Evolutionary conservation across 2,797 vertebrate species (phyloP).

Genomic region (Eleutherodactylus coqui): DNA sequence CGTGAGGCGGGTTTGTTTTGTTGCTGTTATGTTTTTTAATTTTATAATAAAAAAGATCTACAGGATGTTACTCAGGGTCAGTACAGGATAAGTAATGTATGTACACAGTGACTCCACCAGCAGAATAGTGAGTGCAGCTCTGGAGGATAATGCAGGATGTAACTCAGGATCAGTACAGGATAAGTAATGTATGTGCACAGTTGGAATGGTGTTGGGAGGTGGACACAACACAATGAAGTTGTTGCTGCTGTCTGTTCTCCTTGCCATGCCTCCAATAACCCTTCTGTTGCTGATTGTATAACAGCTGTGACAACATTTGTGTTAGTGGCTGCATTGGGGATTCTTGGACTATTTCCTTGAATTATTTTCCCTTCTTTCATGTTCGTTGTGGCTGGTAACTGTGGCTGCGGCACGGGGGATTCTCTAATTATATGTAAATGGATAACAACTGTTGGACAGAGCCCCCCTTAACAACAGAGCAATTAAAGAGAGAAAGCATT

Average conservation of each 20-base stretch:
- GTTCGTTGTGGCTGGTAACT: neutral
- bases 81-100: no score
- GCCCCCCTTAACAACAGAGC: neutral
- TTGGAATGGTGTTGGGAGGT: neutral
- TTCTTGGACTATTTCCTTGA: neutral
- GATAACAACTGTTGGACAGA: neutral
- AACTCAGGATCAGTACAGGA: neutral
- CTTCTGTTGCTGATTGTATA: neutral
- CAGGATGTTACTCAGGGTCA: no score
- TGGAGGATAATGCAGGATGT: no score
- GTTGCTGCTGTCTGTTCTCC: neutral
- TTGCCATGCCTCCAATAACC: neutral
- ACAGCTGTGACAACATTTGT: neutral
- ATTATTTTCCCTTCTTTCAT: neutral
- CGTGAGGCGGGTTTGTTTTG: no score
- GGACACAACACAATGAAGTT: neutral
- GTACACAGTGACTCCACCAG: neutral
- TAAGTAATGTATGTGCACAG: neutral
- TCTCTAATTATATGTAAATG: constrained; percentile 2
- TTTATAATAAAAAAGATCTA: no score
- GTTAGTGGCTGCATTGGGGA: neutral
- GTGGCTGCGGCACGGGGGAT: neutral
- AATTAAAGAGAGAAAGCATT: constrained; percentile 1
- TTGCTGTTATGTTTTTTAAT: no score
- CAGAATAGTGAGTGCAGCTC: constrained; percentile 3